A percentile compares a stretch with the other conserved stretches of the same genome.
Evolutionary conservation across 2,113 vertebrate species (phyloP).

Genomic region (Leucopsar rothschildi): DNA sequence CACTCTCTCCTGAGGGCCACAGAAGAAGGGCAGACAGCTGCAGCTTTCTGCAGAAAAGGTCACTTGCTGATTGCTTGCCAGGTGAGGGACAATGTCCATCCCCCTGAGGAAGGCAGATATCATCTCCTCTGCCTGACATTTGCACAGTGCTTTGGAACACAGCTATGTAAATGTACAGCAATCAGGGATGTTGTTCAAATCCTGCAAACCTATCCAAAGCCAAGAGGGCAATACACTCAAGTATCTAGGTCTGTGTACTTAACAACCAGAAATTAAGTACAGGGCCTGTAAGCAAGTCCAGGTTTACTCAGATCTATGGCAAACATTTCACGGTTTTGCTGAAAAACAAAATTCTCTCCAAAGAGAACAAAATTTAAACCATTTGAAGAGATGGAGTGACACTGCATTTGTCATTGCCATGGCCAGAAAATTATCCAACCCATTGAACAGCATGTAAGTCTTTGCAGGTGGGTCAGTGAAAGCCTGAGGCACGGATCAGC

Average conservation of each 20-base stretch:
- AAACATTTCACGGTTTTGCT: neutral
- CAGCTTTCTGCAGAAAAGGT: slow-evolving; percentile 15
- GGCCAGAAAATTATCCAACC: neutral
- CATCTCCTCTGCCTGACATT: neutral
- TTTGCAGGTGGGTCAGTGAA: slow-evolving; percentile 10
- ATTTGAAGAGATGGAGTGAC: neutral
- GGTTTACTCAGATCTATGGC: neutral
- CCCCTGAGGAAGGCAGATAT: neutral
- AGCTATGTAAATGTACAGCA: slow-evolving; percentile 27
- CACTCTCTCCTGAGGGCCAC: neutral
- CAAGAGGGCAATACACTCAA: neutral
- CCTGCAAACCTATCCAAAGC: neutral
- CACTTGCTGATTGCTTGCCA: neutral
- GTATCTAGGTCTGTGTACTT: neutral
- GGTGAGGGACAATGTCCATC: neutral
- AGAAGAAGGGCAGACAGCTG: slow-evolving; percentile 9
- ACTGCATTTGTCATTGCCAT: neutral
- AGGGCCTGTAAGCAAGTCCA: neutral
- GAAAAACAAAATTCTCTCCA: neutral
- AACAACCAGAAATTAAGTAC: neutral
- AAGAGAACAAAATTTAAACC: neutral
- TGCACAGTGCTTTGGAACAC: neutral
- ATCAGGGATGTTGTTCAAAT: neutral
- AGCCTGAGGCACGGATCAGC: slow-evolving; percentile 1
- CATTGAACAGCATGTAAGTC: neutral